Conservation (phyloP, 2,888 invertebrate genomes). For the Leptinotarsa tumamoca region DNA sequence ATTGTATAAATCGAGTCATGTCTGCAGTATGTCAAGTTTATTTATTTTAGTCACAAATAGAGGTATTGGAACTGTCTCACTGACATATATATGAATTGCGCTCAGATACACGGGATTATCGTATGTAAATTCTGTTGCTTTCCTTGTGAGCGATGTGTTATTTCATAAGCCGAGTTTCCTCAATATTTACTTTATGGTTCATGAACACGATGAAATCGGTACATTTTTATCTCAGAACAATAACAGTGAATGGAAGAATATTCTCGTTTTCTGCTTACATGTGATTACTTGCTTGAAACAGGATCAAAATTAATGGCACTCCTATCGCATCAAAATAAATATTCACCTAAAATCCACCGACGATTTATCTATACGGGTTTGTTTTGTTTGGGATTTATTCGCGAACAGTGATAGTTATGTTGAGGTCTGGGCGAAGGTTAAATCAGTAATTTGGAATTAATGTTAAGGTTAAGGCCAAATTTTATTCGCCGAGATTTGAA, state of each 20-base stretch:
- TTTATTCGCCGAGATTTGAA: slow-evolving; percentile 8
- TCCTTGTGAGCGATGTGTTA: too few species aligned
- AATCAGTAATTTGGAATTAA: slow-evolving; percentile 3
- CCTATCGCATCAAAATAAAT: background rate
- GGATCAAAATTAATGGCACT: background rate
- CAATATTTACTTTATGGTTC: too few species aligned
- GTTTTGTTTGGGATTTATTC: slow-evolving; percentile 6
- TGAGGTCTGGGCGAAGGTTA: slow-evolving; percentile 15
- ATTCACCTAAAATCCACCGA: background rate
- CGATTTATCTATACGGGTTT: slow-evolving; percentile 13
- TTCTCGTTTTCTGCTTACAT: too few species aligned
- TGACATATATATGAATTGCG: slow-evolving; percentile 3
- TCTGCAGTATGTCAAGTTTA: background rate
- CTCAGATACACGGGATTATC: background rate
- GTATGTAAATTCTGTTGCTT: too few species aligned
- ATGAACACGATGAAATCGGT: too few species aligned
- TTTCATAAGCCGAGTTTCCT: too few species aligned
- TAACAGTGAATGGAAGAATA: too few species aligned
- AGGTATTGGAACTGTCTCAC: background rate
- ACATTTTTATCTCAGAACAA: too few species aligned
- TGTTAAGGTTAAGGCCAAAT: slow-evolving; percentile 18
- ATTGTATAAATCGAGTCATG: background rate
- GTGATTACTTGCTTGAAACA: background rate
- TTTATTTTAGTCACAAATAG: background rate
- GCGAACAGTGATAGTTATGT: slow-evolving; percentile 13